These are phyloP conservation scores for Ornithoptera priamus DNA, from an alignment of 2,888 invertebrate species.

Conservation along the genomic window DNA sequence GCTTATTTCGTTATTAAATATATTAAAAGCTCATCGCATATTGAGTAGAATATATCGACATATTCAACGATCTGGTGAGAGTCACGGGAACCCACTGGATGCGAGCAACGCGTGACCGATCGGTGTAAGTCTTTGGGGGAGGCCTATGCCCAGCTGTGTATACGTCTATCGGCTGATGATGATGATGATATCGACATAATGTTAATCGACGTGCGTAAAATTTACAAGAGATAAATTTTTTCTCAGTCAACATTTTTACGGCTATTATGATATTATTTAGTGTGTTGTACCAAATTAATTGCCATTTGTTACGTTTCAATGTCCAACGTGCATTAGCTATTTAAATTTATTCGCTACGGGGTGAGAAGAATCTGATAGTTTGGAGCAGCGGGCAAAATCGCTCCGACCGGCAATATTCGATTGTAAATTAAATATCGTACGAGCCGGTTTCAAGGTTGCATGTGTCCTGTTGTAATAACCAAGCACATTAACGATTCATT, in stretches of 20 bases:
- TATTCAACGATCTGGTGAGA: no score
- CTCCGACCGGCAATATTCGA: conserved; percentile 17
- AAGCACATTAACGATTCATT: conserved; percentile 14
- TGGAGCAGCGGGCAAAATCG: conserved; percentile 19
- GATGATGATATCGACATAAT: no score
- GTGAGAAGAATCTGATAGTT: conserved; percentile 17
- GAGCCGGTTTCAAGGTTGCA: conserved; percentile 25
- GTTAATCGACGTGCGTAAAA: no score
- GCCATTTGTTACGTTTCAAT: conserved; percentile 8
- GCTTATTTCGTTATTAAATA: no score
- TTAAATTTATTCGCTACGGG: conserved; percentile 21
- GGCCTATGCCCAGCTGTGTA: no score
- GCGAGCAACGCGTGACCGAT: no score
- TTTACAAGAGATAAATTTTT: not conserved
- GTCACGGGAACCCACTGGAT: no score
- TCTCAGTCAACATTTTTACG: not conserved
- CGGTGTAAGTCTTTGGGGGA: no score
- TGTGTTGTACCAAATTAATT: not conserved
- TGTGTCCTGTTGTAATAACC: conserved; percentile 16
- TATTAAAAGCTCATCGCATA: no score
- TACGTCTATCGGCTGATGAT: no score
- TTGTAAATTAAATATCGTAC: conserved; percentile 26
- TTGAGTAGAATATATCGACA: no score
- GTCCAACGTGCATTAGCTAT: conserved; percentile 11
- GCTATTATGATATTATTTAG: not conserved